A percentile compares a stretch with the other conserved stretches of the same genome.
These are phyloP conservation scores for Mormoops blainvillei DNA, from an alignment of 2,113 vertebrate species.

Conservation along the genomic window DNA sequence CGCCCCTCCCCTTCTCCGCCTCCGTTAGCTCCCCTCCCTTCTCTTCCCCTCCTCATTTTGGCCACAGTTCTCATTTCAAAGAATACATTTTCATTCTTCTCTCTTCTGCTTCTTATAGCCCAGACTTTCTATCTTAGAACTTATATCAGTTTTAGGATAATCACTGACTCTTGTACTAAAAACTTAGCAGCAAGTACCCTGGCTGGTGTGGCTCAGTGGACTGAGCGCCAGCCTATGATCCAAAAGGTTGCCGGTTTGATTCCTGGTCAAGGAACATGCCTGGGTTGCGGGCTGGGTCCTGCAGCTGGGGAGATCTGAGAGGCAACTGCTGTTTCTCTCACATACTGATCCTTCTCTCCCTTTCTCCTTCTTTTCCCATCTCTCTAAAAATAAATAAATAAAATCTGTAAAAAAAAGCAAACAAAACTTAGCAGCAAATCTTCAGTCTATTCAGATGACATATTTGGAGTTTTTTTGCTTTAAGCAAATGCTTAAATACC, in stretches of 20 bases:
- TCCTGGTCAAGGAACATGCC: too few relatives aligned
- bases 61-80: background rate
- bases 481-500: background rate
- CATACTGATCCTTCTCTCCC: too few relatives aligned
- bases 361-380: too few relatives aligned
- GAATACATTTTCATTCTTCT: background rate
- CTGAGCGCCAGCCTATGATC: too few relatives aligned
- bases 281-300: too few relatives aligned
- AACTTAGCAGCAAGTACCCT: background rate
- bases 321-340: too few relatives aligned
- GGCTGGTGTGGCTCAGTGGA: too few relatives aligned
- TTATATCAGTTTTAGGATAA: background rate
- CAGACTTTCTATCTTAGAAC: background rate
- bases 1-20: accelerated
- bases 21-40: background rate
- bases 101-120: background rate
- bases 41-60: background rate
- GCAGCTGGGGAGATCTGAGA: too few relatives aligned
- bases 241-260: too few relatives aligned
- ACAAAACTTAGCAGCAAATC: background rate
- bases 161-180: background rate
- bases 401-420: too few relatives aligned
- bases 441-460: background rate
- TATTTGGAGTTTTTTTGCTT: background rate
- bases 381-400: too few relatives aligned